Evolutionary conservation across 2,113 vertebrate species (phyloP).

Genomic region (Empidonax traillii): DNA sequence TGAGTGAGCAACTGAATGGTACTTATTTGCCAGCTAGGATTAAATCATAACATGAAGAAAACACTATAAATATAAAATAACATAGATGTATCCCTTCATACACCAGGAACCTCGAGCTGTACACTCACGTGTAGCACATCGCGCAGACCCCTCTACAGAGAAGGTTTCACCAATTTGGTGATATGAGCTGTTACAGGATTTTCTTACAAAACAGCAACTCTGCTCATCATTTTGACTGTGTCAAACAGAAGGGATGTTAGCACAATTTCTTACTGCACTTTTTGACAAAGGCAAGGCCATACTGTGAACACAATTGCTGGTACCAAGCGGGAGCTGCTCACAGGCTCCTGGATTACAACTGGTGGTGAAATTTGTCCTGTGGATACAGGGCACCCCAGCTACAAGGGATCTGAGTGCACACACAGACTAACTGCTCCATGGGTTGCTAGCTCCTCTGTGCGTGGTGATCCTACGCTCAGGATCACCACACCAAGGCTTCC

Average conservation of each 20-base stretch:
- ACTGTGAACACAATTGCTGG: neutral
- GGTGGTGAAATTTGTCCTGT: neutral
- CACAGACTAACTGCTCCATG: rapidly evolving
- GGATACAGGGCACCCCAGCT: neutral
- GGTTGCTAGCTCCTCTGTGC: neutral
- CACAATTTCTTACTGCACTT: neutral
- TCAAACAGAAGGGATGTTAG: neutral
- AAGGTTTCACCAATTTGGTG: neutral
- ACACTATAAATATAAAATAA: neutral
- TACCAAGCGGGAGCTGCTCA: neutral
- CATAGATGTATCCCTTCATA: neutral
- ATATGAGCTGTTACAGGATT: neutral
- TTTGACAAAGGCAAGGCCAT: neutral
- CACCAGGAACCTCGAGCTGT: neutral
- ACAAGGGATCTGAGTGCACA: rapidly evolving
- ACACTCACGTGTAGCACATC: rapidly evolving
- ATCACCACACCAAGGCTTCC: neutral
- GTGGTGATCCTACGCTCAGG: neutral
- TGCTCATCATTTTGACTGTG: neutral
- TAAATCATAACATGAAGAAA: neutral
- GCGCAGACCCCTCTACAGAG: neutral
- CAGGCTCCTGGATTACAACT: neutral
- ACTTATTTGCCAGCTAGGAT: neutral
- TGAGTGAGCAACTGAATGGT: neutral
- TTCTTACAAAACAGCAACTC: neutral